Base-by-base conservation (phyloP, 1,140 invertebrate genomes). In the Pogonomyrmex californicus region DNA sequence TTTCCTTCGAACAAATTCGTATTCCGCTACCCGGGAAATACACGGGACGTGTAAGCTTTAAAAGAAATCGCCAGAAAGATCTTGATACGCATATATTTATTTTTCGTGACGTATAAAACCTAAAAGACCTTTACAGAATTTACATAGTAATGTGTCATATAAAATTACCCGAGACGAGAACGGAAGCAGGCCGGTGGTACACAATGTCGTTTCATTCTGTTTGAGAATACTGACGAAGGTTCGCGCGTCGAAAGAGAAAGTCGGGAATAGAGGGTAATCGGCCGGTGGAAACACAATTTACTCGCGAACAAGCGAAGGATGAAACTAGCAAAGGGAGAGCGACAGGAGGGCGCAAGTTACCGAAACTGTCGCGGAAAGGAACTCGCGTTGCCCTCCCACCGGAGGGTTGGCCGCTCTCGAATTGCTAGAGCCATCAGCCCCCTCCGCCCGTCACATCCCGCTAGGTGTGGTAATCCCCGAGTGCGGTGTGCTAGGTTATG, bases 261-360 rank as follows among this genome's bases (percentile, higher is more conserved):
- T 30, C 10, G 54, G 44, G 76, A 88, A 85, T 62, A 68, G 82
- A 47, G 66, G 86, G 86, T 88, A 91, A 91, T 91, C 86, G 88
- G 17, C 54, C 77, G 82, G 90, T 90, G 90, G 85, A 86, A 90
- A 86, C 82, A 86, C 86, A 90, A 90, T 90, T 91, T 79, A 66
- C 23, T 68, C 65, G 65, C 65, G 66, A 77, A 75, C 54, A 56
- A 70, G 54, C 75, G 60, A 49, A 76, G 51, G 76, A 12, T 17
- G 76, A 79, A 30, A 38, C 49, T n/a, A 41, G 54, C 38, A 47
- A 75, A 58, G 58, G 47, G 30, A 41, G 30, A 41, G 60, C 54
- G 71, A 60, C n/a, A 23, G 30, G 23, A 23, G 60, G 10, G 4
- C 36, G 1, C 58, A 33, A 79, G 47, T 65, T 36, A 51, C 3